Percentiles rank a stretch among this genome's conserved stretches.
These are phyloP conservation scores for Rhagophthalmus giganteus DNA, from an alignment of 2,888 invertebrate species.

Conservation along the genomic window DNA sequence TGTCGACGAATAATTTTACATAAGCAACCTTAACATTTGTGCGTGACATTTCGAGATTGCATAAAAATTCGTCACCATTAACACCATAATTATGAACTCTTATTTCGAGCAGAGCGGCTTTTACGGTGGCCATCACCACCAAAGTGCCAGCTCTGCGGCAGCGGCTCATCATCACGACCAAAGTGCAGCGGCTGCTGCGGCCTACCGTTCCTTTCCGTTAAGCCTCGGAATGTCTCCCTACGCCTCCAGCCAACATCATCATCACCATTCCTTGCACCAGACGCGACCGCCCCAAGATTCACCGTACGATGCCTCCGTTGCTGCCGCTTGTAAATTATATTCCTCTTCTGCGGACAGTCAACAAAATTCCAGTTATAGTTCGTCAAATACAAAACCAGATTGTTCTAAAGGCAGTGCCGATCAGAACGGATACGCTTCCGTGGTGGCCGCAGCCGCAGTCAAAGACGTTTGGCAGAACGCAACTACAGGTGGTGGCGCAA, in stretches of 20 bases:
- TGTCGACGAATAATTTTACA: too few species aligned
- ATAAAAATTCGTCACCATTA: conserved; percentile 41
- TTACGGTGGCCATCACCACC: conserved; percentile 89
- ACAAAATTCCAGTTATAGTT: conserved; percentile 62
- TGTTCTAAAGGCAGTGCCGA: conserved; percentile 70
- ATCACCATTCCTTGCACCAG: conserved; percentile 75
- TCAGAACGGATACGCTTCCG: conserved; percentile 69
- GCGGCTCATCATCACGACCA: conserved; percentile 68
- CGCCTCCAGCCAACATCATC: conserved; percentile 70
- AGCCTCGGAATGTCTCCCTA: conserved; percentile 86
- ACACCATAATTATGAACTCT: conserved; percentile 78
- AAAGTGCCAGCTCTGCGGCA: conserved; percentile 68
- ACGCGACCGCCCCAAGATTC: conserved; percentile 85
- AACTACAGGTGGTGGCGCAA: conserved; percentile 65
- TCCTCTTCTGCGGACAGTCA: conserved; percentile 65
- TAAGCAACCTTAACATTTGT: too few species aligned
- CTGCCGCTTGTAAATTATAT: conserved; percentile 80
- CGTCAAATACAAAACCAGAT: conserved; percentile 69
- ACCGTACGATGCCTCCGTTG: conserved; percentile 88
- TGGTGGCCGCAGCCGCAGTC: conserved; percentile 67
- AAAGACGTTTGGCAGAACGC: conserved; percentile 72
- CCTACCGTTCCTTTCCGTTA: conserved; percentile 83
- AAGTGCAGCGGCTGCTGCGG: conserved; percentile 69
- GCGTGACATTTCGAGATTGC: conserved; percentile 23
- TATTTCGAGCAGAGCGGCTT: conserved; percentile 96